These are phyloP conservation scores for Tringa solitaria DNA, from an alignment of 2,113 vertebrate species.

Conservation along the genomic window DNA sequence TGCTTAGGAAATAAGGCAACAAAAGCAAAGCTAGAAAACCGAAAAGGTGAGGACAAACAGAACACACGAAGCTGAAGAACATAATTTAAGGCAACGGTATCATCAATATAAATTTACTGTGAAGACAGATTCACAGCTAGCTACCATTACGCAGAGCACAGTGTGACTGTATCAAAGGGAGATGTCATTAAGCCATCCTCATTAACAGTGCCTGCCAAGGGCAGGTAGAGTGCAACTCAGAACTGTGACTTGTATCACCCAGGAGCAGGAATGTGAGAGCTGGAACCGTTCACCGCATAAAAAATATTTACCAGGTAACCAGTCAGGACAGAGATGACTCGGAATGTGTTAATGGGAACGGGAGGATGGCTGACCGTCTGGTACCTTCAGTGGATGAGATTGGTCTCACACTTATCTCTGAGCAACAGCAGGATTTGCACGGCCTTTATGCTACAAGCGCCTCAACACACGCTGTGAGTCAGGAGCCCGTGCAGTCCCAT, in stretches of 20 bases:
- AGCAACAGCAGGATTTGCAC: neutral
- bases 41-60: neutral
- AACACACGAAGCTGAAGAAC: neutral
- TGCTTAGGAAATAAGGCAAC: neutral
- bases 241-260: neutral
- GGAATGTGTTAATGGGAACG: neutral
- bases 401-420: neutral
- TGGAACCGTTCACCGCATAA: neutral
- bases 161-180: slow-evolving; percentile 10
- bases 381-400: neutral
- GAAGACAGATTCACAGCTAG: slow-evolving; percentile 11
- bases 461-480: neutral
- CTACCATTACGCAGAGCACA: neutral
- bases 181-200: slow-evolving; percentile 10
- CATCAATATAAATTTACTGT: slow-evolving; percentile 37
- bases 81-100: slow-evolving; percentile 14
- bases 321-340: neutral
- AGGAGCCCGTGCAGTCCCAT: neutral
- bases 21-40: neutral
- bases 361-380: neutral
- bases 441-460: neutral
- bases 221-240: neutral
- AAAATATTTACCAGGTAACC: neutral
- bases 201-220: slow-evolving; percentile 15
- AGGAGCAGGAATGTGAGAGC: neutral